Base-by-base conservation (phyloP, 2,113 vertebrate genomes). In the Scartelaos histophorus region DNA sequence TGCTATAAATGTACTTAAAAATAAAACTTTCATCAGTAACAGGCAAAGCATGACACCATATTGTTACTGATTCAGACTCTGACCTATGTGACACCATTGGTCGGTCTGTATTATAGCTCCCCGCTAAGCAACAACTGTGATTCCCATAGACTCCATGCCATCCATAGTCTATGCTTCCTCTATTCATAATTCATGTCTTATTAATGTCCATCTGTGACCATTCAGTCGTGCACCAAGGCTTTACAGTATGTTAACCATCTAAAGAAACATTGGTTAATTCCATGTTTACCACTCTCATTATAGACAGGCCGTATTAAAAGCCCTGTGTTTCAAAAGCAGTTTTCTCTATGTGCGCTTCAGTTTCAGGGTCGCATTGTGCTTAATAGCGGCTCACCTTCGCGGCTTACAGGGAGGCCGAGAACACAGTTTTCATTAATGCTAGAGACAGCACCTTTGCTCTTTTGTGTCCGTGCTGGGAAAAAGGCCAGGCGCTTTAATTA, bases 351-450 rank as follows among this genome's bases (percentile, higher is more conserved):
- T 43, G 34, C 10, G 61, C 61, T 43, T 43, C 61, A n/a, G 34
- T 64, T 38, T 64, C 61, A 43, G 61, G 34, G 61, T n/a, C 3
- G 34, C 17, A 7, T 10, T 64, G 61, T 64, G n/a, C 34, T 43
- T 64, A 64, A 64, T 64, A n/a, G 61, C 34, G 9, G 34, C 34
- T 64, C 34, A 43, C 61, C 61, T 64, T n/a, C 11, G 19, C 3
- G 19, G 61, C 61, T 64, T 21, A 5, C 34, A 38, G 34, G 34
- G 61, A 64, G 29, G 10, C 61, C 34, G 17, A 3, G 61, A 64
- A 64, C 61, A 64, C 29, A 64, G 61, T 35, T 38, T 64, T 64
- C 61, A 64, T 64, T 64, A 64, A 64, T 64, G 61, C 19, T 64
- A n/a, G 61, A 21, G 38, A 35, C 61, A 43, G 17, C 61, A 64